A percentile compares a stretch with the other conserved stretches of the same genome.
Evolutionary conservation across 2,113 vertebrate species (phyloP).

Genomic region (Corythoichthys haematopterus): DNA sequence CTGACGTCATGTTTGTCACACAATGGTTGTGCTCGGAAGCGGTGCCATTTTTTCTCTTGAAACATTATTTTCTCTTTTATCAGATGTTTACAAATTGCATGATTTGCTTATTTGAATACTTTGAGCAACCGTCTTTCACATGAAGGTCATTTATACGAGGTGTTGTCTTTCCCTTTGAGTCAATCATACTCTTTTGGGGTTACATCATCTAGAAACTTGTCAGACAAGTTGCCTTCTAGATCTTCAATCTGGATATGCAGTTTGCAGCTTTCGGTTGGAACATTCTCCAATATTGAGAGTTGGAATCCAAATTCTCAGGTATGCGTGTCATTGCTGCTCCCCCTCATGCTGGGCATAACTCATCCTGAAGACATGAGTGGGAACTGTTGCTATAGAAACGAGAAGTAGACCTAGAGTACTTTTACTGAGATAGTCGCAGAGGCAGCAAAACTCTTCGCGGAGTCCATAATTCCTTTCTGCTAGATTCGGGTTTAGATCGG

Average conservation of each 20-base stretch:
- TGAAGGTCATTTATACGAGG: no score
- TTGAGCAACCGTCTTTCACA: no score
- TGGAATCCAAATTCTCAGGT: constrained; percentile 33
- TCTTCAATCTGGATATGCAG: neutral
- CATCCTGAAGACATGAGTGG: constrained; percentile 52
- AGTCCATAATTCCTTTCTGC: constrained; percentile 22
- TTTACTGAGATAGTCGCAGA: constrained; percentile 49
- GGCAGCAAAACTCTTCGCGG: constrained; percentile 40
- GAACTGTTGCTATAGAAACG: constrained; percentile 71
- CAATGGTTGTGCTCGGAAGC: no score
- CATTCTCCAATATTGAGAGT: constrained; percentile 9
- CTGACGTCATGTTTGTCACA: no score
- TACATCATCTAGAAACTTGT: neutral
- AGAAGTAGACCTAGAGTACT: constrained; percentile 47
- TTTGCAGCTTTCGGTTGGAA: neutral
- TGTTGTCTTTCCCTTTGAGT: no score
- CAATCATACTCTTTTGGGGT: neutral
- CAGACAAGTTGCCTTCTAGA: neutral
- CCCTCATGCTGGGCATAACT: constrained; percentile 34
- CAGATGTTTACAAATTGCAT: no score
- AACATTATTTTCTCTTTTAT: no score
- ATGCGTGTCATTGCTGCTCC: constrained; percentile 28
- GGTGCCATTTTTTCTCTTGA: no score
- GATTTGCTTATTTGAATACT: no score
- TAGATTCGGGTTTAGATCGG: constrained; percentile 4